Conservation (phyloP, 2,797 vertebrate genomes). For the Lepus oiostolus region DNA sequence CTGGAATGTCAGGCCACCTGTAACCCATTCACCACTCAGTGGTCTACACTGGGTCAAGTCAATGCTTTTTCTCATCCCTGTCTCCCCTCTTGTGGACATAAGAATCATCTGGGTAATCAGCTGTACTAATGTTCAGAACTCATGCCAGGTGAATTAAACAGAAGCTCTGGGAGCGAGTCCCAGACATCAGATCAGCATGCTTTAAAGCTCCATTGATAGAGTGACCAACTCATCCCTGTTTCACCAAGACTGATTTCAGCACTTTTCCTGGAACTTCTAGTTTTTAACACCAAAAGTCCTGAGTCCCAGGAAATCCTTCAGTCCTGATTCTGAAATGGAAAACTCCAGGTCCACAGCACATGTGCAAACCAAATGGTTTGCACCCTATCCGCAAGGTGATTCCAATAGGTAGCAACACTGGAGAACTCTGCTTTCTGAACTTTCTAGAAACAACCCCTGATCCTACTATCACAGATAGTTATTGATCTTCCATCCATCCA, state of each 20-base stretch:
- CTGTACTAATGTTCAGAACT: too few relatives aligned
- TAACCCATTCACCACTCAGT: not conserved
- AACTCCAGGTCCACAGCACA: not conserved
- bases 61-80: too few relatives aligned
- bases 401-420: not conserved
- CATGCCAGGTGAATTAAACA: not conserved
- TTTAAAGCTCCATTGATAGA: not conserved
- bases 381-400: not conserved
- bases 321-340: not conserved
- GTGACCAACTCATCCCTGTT: not conserved
- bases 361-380: not conserved
- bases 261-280: not conserved
- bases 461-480: not conserved
- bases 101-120: not conserved
- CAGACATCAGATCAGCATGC: not conserved
- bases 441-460: not conserved
- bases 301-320: not conserved
- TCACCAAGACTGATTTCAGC: not conserved
- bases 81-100: not conserved
- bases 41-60: fast-evolving
- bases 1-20: not conserved
- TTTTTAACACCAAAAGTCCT: not conserved
- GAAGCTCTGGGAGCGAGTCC: not conserved
- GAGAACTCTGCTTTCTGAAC: not conserved
- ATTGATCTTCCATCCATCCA: not conserved